Evolutionary conservation across 2,888 invertebrate species (phyloP).

Genomic region (Podotricha telesiphe): DNA sequence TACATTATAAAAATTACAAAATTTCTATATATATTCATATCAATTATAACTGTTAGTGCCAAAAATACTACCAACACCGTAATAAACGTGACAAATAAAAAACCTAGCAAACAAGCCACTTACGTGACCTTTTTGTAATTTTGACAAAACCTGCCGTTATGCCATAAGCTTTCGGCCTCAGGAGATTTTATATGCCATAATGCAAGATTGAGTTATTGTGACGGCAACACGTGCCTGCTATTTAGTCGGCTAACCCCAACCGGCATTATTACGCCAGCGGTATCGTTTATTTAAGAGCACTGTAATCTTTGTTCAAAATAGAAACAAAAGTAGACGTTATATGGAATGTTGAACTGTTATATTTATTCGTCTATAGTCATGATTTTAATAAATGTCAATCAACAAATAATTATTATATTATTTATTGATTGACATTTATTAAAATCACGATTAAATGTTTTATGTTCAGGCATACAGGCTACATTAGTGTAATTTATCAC

Average conservation of each 20-base stretch:
- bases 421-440: too few species aligned
- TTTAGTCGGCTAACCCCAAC: constrained; percentile 5
- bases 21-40: too few species aligned
- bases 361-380: too few species aligned
- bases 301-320: background rate
- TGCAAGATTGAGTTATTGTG: constrained; percentile 14
- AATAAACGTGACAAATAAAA: background rate
- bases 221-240: constrained; percentile 7
- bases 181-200: constrained; percentile 15
- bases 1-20: too few species aligned
- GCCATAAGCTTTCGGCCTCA: constrained; percentile 2
- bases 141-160: constrained; percentile 20
- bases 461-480: too few species aligned
- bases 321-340: too few species aligned
- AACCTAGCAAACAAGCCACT: background rate
- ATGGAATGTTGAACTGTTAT: too few species aligned
- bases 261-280: background rate
- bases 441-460: too few species aligned
- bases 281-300: background rate
- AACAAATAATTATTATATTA: too few species aligned
- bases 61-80: background rate
- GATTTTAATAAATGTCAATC: too few species aligned
- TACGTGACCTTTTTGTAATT: constrained; percentile 8
- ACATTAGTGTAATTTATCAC: too few species aligned
- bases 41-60: too few species aligned